phyloP scores from a whole-genome alignment of 2,113 vertebrate species.

The Gasterosteus nipponicus region DNA sequence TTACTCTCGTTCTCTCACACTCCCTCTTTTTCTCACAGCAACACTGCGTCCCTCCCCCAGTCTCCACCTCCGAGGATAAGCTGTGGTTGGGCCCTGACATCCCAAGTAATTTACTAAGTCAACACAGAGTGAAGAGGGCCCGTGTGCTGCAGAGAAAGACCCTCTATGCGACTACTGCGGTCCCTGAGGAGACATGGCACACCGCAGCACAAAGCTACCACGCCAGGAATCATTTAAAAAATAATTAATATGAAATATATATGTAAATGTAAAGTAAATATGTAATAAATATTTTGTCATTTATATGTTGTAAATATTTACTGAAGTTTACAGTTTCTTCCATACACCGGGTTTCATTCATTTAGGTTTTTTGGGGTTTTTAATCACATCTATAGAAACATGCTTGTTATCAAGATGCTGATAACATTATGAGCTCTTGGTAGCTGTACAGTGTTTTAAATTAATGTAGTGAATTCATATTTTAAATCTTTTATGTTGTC shows the following conservation, averaged over 20 bases:
- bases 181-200: conserved; percentile 66
- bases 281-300: conserved; percentile 16
- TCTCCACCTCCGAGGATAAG: conserved; percentile 63
- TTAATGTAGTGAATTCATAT: background rate
- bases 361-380: background rate
- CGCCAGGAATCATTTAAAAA: conserved; percentile 51
- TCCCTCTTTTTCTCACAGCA: conserved; percentile 39
- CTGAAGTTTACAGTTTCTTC: conserved; percentile 14
- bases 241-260: conserved; percentile 25
- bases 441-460: background rate
- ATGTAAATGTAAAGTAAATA: conserved; percentile 27
- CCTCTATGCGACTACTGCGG: conserved; percentile 60
- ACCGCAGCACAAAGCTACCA: conserved; percentile 50
- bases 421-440: background rate
- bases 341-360: background rate
- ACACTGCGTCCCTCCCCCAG: background rate
- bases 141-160: conserved; percentile 76
- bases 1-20: conserved; percentile 32
- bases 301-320: conserved; percentile 13
- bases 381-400: background rate
- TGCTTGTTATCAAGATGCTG: background rate
- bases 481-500: background rate
- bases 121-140: conserved; percentile 78
- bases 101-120: conserved; percentile 79
- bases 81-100: conserved; percentile 78